These are phyloP conservation scores for Albula goreensis DNA, from an alignment of 2,113 vertebrate genomes.

Conservation along the genomic window DNA sequence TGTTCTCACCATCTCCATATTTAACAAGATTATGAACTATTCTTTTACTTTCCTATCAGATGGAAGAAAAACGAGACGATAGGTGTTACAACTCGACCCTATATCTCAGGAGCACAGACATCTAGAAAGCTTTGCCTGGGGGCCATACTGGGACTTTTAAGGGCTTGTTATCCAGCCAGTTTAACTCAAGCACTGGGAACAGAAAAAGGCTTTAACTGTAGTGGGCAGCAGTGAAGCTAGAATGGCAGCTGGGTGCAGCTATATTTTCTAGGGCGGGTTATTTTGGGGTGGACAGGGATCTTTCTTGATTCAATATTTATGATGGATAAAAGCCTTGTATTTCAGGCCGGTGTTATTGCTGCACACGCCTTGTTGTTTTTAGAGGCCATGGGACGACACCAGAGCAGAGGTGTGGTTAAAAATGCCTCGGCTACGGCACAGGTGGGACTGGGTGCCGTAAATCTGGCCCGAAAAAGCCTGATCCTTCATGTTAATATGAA, in stretches of 20 bases:
- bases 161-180: constrained; percentile 17
- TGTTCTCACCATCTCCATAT: background rate
- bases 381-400: background rate
- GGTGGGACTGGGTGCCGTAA: background rate
- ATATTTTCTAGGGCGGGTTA: background rate
- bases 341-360: background rate
- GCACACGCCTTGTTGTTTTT: background rate
- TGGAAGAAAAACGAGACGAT: background rate
- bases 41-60: background rate
- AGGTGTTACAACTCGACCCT: background rate
- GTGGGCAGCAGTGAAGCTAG: background rate
- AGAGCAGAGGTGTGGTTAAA: background rate
- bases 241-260: background rate
- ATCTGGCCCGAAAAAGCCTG: background rate
- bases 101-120: background rate
- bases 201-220: background rate
- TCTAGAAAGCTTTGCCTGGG: background rate
- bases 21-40: background rate
- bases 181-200: constrained; percentile 33
- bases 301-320: background rate
- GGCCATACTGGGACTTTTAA: constrained; percentile 18
- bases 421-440: background rate
- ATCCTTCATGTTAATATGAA: background rate
- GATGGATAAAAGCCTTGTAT: background rate
- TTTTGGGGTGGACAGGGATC: background rate